Evolutionary conservation across 2,113 vertebrate genomes (phyloP), one percentile per base, ranked within the genome.

Genomic region (Xiphorhynchus elegans): DNA sequence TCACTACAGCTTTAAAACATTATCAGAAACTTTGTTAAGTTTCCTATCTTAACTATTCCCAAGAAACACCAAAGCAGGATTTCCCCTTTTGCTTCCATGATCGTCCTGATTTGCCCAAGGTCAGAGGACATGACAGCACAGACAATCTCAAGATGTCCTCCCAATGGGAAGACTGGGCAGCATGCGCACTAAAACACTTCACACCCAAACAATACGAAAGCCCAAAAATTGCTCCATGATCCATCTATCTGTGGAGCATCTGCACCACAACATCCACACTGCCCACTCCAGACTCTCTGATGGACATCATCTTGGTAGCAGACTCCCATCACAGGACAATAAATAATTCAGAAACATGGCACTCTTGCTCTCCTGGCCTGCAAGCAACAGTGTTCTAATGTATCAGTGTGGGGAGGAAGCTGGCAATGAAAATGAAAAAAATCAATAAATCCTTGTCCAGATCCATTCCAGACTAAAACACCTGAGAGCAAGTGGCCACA

Each of bases 201-300:
- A 56, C n/a, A 31, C 25, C 23, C 70, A 58, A 66, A 63, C 10
- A 50, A 14, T 0, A 49, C 0, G 1, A 49, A 64, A 88, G 55
- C 33, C 64, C 55, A 25, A 29, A 74, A 89, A 70, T 11, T 0
- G 0, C 52, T 63, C 69, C 60, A 40, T 0, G 0, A 44, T 40
- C 62, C n/a, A 10, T 64, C 14, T 18, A 24, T 52, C 37, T 58
- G 17, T 58, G 44, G 17, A 47, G 33, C 8, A 7, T 66, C 33
- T 60, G 58, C 49, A 82, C 44, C 31, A 42, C 56, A 17, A 26
- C 10, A 16, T 31, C 37, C 74, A 59, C 1, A 0, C 37, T 26
- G 23, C 40, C 26, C 17, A 19, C 40, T 62, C 46, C 60, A 55
- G 31, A 67, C 56, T 74, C 53, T 35, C 26, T 55, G 24, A 55